Conservation (phyloP, 2,797 vertebrate species). For the Leptatherina wallacei region DNA sequence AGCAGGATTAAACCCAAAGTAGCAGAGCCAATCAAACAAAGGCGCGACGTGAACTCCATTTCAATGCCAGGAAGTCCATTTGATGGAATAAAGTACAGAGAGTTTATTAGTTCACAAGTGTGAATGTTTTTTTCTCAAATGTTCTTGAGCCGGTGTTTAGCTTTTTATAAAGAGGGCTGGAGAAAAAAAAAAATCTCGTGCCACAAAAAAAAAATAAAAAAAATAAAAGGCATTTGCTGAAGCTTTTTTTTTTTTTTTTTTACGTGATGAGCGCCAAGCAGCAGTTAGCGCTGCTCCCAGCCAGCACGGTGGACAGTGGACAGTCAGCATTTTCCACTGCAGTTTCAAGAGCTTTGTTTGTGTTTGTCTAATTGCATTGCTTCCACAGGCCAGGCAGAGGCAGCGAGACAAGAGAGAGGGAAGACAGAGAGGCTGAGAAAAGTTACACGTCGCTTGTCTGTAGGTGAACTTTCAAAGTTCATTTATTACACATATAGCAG, state of each 20-base stretch:
- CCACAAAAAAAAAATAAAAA: neutral
- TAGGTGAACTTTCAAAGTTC: conserved; percentile 14
- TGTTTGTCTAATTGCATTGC: conserved; percentile 84
- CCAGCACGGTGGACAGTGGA: conserved; percentile 58
- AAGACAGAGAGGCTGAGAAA: neutral
- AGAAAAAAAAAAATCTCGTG: conserved; percentile 1
- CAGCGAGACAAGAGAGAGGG: conserved; percentile 2
- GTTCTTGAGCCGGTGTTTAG: conserved; percentile 14
- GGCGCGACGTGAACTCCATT: conserved; percentile 71
- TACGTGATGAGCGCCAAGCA: conserved; percentile 36
- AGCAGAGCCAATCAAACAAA: conserved; percentile 80
- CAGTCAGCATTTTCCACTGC: conserved; percentile 73
- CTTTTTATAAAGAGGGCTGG: neutral
- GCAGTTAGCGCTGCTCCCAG: conserved; percentile 45
- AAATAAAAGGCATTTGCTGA: conserved; percentile 9
- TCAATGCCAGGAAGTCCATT: conserved; percentile 74
- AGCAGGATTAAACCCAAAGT: conserved; percentile 81
- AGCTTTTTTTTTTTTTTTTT: conserved; percentile 18
- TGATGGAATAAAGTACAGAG: conserved; percentile 67
- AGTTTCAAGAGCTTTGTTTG: conserved; percentile 75
- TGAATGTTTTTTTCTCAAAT: conserved; percentile 35
- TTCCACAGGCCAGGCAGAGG: conserved; percentile 76
- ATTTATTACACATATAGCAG: neutral
- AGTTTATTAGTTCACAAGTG: conserved; percentile 68
- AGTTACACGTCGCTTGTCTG: neutral